Evolutionary conservation across 2,113 vertebrate species (phyloP).

Genomic region (Ceratotherium simum): DNA sequence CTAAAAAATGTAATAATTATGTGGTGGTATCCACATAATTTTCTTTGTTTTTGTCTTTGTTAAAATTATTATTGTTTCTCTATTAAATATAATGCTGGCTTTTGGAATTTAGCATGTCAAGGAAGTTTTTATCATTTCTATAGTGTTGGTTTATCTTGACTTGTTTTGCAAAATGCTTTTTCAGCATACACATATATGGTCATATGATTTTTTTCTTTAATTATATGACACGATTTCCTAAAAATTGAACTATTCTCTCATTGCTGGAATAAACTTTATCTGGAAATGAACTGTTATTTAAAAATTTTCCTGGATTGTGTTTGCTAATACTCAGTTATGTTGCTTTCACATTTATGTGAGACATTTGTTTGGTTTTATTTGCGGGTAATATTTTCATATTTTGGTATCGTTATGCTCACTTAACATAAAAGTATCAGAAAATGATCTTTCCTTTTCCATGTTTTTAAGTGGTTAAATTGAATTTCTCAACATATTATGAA

Average conservation of each 20-base stretch:
- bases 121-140: neutral
- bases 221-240: neutral
- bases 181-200: neutral
- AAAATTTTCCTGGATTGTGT: neutral
- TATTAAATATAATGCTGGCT: neutral
- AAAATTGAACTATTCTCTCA: neutral
- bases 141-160: neutral
- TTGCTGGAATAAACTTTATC: neutral
- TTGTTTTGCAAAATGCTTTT: neutral
- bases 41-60: neutral
- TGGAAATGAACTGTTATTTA: neutral
- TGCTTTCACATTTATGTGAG: neutral
- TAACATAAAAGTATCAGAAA: neutral
- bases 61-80: neutral
- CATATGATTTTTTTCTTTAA: neutral
- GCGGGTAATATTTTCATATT: neutral
- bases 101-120: neutral
- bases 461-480: neutral
- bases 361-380: neutral
- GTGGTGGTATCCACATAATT: accelerated
- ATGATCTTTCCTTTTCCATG: neutral
- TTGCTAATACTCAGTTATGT: neutral
- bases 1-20: neutral
- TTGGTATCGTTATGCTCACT: neutral
- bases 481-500: neutral